Conservation (phyloP, 2,113 vertebrate genomes). For the Cyprinodon variegatus region DNA sequence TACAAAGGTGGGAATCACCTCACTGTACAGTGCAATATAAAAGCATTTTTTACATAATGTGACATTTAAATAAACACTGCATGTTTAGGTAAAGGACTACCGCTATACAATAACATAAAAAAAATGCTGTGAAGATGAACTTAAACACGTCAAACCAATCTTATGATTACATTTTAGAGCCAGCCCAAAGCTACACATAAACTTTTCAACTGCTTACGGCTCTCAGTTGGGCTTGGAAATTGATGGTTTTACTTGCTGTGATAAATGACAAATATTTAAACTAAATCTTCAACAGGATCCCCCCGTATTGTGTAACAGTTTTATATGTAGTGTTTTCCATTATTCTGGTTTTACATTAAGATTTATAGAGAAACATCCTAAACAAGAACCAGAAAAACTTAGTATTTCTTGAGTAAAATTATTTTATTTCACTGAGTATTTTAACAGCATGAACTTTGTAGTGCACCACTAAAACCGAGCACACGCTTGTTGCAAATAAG, state of each 20-base stretch:
- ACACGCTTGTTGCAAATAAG: too few relatives aligned
- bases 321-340: not conserved
- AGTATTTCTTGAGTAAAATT: not conserved
- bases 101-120: not conserved
- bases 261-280: too few relatives aligned
- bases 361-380: not conserved
- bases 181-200: not conserved
- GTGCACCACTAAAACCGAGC: not conserved
- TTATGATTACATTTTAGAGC: not conserved
- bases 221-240: not conserved
- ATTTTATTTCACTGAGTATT: not conserved
- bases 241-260: too few relatives aligned
- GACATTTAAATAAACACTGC: not conserved
- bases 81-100: not conserved
- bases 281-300: too few relatives aligned
- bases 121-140: not conserved
- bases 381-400: not conserved
- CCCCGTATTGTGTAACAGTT: not conserved
- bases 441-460: not conserved
- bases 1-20: slow-evolving; percentile 78
- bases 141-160: not conserved
- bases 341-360: not conserved
- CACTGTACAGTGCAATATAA: slow-evolving; percentile 84
- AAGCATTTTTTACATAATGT: slow-evolving; percentile 30
- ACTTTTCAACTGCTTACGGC: not conserved